Evolutionary conservation across 1,140 invertebrate species (phyloP), one percentile per base, ranked within the genome.

Genomic region (Pygmarrhopalites habei): DNA sequence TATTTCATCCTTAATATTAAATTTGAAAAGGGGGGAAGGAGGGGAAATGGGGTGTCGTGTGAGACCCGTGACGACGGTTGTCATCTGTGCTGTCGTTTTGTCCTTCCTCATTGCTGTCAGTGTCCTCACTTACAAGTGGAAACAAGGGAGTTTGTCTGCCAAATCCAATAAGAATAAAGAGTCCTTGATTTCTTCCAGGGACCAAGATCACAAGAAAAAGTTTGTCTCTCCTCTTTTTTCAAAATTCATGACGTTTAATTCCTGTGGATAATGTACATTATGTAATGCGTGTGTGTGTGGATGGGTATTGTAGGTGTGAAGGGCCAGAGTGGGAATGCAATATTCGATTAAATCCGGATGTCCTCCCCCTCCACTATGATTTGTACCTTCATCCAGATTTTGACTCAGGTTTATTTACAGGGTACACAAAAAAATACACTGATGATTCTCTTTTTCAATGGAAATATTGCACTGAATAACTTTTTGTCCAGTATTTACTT

Each of bases 331-430:
- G 73, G 73, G 65, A 73, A 58, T 67, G 66, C 5, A 68, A 67
- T 10, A 81, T 80, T 68, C 79, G 87, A 29, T 77, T 96, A 44
- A 83, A 89, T 0, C 73, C 74, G 7, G 77, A 83, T 58, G 79
- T 90, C 0, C 75, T 78, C 15, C 90, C 92, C 0, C 62, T 80
- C 1, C 82, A 85, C 68, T 82, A 82, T 69, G 75, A 79, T 47
- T 68, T 82, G 4, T 76, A 72, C 14, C 72, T 81, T 1, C 74
- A 78, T 70, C 80, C 80, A 1, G 73, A 80, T 58, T 60, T 80
- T 25, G 68, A 74, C 17, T 66, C 64, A 21, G 76, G 75, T 39
- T 71, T 69, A 0, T 80, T 79, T 68, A 66, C 62, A 19, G 79
- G 79, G 32, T 66, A 57, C 7, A 76, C 77, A 17, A 35, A 69